phyloP scores from a whole-genome alignment of 1,140 invertebrate genomes.

The Pseudoatta argentina region DNA sequence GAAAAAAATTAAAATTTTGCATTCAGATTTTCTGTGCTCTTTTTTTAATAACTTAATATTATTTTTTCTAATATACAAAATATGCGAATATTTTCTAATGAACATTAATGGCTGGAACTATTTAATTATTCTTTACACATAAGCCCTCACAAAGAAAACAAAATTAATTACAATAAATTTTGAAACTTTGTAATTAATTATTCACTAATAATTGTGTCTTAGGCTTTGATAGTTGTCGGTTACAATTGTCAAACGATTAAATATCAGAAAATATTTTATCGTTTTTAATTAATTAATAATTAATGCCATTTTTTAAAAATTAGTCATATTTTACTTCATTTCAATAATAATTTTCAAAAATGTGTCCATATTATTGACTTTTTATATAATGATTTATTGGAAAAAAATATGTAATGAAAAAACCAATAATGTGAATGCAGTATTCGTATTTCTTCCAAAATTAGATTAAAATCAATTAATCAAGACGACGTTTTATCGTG shows the following conservation, averaged over 20 bases:
- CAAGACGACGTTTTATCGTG: slow-evolving; percentile 7
- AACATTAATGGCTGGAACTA: no score
- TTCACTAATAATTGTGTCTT: neutral
- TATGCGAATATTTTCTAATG: neutral
- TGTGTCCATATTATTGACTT: neutral
- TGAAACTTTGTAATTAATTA: neutral
- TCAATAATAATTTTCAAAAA: neutral
- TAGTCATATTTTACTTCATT: neutral
- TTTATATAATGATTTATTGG: neutral
- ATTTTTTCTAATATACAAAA: neutral
- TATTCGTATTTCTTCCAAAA: neutral
- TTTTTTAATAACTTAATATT: neutral
- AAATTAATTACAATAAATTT: neutral
- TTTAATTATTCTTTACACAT: no score
- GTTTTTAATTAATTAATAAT: neutral
- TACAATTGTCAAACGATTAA: neutral
- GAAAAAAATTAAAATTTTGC: neutral
- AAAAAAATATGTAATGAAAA: neutral
- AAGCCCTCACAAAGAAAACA: neutral
- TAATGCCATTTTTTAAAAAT: neutral
- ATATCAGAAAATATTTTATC: neutral
- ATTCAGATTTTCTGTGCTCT: neutral
- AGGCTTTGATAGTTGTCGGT: neutral
- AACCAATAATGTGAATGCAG: neutral
- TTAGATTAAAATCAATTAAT: slow-evolving; percentile 56